A percentile compares a stretch with the other conserved stretches of the same genome.
Conservation (phyloP, 1,140 invertebrate genomes). For the Drosophila sp. region DNA sequence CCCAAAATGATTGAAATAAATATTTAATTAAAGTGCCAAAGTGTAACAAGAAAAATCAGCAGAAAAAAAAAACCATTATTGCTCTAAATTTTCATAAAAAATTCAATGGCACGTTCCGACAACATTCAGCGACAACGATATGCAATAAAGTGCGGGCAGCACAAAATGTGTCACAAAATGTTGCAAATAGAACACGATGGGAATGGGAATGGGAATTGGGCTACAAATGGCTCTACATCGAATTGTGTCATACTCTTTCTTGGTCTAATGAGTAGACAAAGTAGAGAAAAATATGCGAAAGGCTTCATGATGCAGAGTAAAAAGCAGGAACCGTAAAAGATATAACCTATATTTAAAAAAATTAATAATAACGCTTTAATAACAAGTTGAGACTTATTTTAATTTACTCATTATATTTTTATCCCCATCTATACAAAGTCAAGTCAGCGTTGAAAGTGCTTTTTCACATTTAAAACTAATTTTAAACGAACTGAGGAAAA, state of each 20-base stretch:
- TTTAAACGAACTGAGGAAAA: no score
- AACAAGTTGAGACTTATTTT: no score
- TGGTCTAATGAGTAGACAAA: background rate
- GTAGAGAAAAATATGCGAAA: background rate
- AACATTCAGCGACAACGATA: slow-evolving; percentile 41
- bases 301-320: no score
- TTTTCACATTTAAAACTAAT: no score
- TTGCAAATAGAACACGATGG: slow-evolving; percentile 45
- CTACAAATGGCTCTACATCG: background rate
- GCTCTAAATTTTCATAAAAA: slow-evolving; percentile 80
- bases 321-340: no score
- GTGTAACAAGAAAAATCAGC: slow-evolving; percentile 41
- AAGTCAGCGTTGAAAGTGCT: no score
- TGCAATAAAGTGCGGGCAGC: slow-evolving; percentile 68
- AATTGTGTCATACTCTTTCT: background rate
- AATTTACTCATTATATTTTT: no score
- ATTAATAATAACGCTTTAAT: no score
- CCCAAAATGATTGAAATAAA: slow-evolving; percentile 74
- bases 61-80: slow-evolving; percentile 37
- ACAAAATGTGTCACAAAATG: slow-evolving; percentile 62
- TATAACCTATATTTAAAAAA: no score
- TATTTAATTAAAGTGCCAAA: slow-evolving; percentile 74
- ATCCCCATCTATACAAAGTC: no score
- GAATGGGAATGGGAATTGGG: background rate
- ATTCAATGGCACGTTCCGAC: slow-evolving; percentile 66